These are phyloP conservation scores for Callaeas wilsoni DNA, from an alignment of 2,113 vertebrate species.

Conservation along the genomic window DNA sequence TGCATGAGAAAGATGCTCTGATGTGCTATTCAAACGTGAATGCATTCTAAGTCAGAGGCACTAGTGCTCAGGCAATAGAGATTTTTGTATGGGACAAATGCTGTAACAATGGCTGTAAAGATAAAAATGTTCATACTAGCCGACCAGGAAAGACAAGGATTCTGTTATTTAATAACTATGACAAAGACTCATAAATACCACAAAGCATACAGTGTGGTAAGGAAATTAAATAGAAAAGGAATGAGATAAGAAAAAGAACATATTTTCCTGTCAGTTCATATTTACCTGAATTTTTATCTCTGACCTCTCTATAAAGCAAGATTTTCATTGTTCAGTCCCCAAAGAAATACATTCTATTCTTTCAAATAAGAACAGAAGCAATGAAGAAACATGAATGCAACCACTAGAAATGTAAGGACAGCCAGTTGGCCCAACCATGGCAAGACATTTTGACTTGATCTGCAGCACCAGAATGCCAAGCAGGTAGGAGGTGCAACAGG, in stretches of 20 bases:
- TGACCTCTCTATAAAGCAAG: constrained; percentile 31
- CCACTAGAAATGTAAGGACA: not conserved
- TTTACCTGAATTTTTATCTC: constrained; percentile 43
- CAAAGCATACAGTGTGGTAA: not conserved
- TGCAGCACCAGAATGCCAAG: not conserved
- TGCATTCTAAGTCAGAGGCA: not conserved
- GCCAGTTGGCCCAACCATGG: not conserved
- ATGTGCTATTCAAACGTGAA: not conserved
- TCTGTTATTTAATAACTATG: constrained; percentile 12
- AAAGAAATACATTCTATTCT: not conserved
- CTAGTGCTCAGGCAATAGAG: not conserved
- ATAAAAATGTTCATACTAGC: constrained; percentile 31
- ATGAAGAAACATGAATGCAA: not conserved
- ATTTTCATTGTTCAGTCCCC: not conserved
- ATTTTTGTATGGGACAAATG: constrained; percentile 18
- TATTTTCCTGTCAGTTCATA: not conserved
- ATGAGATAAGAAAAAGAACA: constrained; percentile 41
- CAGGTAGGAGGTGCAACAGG: not conserved
- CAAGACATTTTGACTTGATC: not conserved
- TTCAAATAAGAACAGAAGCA: not conserved
- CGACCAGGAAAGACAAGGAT: not conserved
- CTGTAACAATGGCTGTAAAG: not conserved
- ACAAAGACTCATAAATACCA: constrained; percentile 25
- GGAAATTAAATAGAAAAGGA: constrained; percentile 53
- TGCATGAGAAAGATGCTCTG: constrained; percentile 1